A percentile compares a stretch with the other conserved stretches of the same genome.
These are phyloP conservation scores for Lepus americanus DNA, from an alignment of 2,113 vertebrate genomes.

Conservation along the genomic window DNA sequence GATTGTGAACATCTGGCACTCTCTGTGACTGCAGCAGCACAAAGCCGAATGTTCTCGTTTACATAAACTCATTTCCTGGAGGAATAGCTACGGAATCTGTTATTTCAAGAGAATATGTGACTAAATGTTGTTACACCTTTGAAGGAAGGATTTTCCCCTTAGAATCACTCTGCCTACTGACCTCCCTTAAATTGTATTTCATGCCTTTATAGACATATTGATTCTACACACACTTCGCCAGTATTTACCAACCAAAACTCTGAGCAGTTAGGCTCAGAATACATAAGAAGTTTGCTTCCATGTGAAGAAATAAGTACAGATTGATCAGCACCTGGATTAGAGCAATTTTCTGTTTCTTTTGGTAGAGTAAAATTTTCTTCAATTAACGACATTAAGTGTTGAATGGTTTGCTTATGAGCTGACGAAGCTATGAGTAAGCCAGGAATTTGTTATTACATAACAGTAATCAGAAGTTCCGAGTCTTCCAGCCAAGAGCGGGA, in stretches of 20 bases:
- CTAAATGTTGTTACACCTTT: constrained; percentile 75
- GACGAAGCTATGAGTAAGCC: neutral
- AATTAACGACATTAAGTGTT: neutral
- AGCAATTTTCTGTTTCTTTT: constrained; percentile 17
- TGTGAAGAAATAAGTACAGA: constrained; percentile 47
- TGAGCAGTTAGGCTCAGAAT: constrained; percentile 62
- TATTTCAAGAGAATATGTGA: constrained; percentile 79
- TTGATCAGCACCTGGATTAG: constrained; percentile 24
- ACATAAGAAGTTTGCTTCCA: constrained; percentile 60
- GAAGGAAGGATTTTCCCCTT: constrained; percentile 70
- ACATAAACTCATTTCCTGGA: constrained; percentile 81
- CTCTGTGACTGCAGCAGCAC: constrained; percentile 60
- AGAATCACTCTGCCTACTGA: constrained; percentile 76
- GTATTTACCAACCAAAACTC: constrained; percentile 77
- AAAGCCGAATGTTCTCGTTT: constrained; percentile 76
- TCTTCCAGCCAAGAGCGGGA: neutral
- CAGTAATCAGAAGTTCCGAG: neutral
- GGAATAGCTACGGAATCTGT: constrained; percentile 72
- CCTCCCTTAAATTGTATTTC: constrained; percentile 81
- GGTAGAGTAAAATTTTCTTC: constrained; percentile 21
- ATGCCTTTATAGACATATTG: constrained; percentile 78
- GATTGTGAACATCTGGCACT: constrained; percentile 70
- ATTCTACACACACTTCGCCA: constrained; percentile 54
- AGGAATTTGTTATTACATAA: neutral
- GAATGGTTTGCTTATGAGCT: neutral